phyloP scores from a whole-genome alignment of 2,888 invertebrate species.

The Metopia argyrocephala region DNA sequence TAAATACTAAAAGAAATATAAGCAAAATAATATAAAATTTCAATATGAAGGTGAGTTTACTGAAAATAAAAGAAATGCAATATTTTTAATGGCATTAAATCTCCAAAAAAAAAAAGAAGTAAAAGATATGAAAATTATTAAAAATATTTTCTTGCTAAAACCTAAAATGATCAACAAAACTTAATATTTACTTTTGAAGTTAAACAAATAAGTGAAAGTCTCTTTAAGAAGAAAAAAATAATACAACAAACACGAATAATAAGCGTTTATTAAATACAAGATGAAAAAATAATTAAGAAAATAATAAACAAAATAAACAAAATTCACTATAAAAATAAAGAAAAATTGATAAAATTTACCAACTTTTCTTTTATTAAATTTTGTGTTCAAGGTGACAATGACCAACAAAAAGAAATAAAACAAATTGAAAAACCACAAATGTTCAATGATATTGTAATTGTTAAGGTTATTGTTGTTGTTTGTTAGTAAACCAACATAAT shows the following conservation, averaged over 20 bases:
- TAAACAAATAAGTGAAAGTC: conserved; percentile 48
- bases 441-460: not conserved
- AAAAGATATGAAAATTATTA: not conserved
- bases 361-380: conserved; percentile 10
- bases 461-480: not conserved
- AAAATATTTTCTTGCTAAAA: not conserved
- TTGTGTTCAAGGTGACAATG: conserved; percentile 49
- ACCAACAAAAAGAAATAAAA: conserved; percentile 62
- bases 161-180: not conserved
- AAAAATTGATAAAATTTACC: conserved; percentile 8
- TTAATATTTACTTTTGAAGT: conserved; percentile 14
- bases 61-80: not conserved
- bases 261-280: conserved; percentile 19
- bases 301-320: conserved; percentile 16
- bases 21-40: conserved; percentile 15
- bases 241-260: no score
- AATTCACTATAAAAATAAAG: conserved; percentile 2
- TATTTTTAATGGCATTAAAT: not conserved
- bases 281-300: conserved; percentile 16
- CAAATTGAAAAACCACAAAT: conserved; percentile 12
- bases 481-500: not conserved
- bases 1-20: not conserved
- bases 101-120: not conserved
- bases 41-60: conserved; percentile 65
- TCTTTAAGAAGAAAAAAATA: not conserved